Evolutionary conservation across 2,113 vertebrate genomes (phyloP), one percentile per base, ranked within the genome.

Genomic region (Alethe diademata): DNA sequence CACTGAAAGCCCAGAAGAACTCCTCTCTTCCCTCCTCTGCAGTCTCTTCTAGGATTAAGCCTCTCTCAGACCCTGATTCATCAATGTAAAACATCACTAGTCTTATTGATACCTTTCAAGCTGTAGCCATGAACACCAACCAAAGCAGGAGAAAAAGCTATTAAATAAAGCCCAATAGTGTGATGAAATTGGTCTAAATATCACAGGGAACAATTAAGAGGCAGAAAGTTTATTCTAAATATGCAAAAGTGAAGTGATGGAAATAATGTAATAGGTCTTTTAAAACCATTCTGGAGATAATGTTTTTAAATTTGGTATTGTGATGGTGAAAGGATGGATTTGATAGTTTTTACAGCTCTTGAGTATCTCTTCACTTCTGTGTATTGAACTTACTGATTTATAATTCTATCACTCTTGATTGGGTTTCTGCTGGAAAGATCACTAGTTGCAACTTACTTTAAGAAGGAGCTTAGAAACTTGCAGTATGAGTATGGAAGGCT

Each of bases 401-500:
- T 65, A 51, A 51, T 17, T 58, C 33, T 35, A 60, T 31, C 35
- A 57, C 19, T 28, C 5, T 60, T 80, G 36, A 26, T 10, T 25
- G 29, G 70, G 9, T 74, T 51, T 72, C 35, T 91, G n/a, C 12
- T 91, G 40, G 12, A 20, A 64, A 43, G 12, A 24, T 75, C 26
- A 31, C 48, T 53, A 51, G 5, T 64, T 26, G 14, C 28, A 65
- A 14, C 40, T 67, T 69, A 24, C 53, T 67, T 57, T 64, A 11
- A 10, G 58, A 60, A 81, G n/a, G 33, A 89, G 12, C 31, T 48
- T 69, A 40, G 38, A 85, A 93, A 76, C 9, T 64, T 82, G 13
- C 5, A 67, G 19, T 0, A 0, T 11, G 19, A 50, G 31, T 14
- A 51, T 20, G 19, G 22, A 71, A 90, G 24, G 12, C 3, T 19